Conservation (phyloP, 2,113 vertebrate genomes). For the Heterochromis multidens region DNA sequence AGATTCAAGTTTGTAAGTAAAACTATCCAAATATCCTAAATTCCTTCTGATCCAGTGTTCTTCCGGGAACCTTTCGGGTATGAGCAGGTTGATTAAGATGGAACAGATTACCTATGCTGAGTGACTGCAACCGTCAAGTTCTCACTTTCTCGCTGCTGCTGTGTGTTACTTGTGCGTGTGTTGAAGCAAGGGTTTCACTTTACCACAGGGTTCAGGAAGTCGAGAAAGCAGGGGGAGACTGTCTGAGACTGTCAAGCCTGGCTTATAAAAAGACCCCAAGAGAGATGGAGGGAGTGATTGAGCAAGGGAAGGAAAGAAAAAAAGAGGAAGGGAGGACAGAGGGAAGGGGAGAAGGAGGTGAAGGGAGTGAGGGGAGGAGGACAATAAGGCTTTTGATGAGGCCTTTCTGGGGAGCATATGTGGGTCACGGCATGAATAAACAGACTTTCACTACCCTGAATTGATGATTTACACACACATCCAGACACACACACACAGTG, state of each 20-base stretch:
- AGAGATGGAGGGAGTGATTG: constrained; percentile 39
- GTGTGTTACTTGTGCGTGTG: constrained; percentile 4
- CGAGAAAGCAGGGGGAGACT: constrained; percentile 9
- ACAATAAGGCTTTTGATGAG: constrained; percentile 74
- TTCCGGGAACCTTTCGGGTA: not conserved
- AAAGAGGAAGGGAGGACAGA: not conserved
- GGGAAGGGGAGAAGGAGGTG: constrained; percentile 26
- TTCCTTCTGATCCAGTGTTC: not conserved
- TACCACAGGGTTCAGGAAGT: constrained; percentile 63
- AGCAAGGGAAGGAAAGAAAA: not conserved
- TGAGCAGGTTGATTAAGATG: constrained; percentile 24
- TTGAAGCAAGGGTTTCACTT: constrained; percentile 47
- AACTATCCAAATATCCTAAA: not conserved
- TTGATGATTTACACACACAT: constrained; percentile 53
- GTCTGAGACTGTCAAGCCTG: constrained; percentile 60
- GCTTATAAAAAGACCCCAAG: constrained; percentile 67
- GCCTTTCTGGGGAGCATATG: constrained; percentile 66
- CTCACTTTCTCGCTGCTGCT: constrained; percentile 24
- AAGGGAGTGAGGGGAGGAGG: constrained; percentile 33
- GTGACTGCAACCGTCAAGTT: constrained; percentile 18
- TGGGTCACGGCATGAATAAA: constrained; percentile 68
- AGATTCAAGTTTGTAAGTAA: not conserved
- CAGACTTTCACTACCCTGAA: constrained; percentile 48
- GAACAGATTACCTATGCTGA: not conserved
- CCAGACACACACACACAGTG: constrained; percentile 19